These are phyloP conservation scores for Archocentrus centrarchus DNA, from an alignment of 2,113 vertebrate genomes.

Conservation along the genomic window DNA sequence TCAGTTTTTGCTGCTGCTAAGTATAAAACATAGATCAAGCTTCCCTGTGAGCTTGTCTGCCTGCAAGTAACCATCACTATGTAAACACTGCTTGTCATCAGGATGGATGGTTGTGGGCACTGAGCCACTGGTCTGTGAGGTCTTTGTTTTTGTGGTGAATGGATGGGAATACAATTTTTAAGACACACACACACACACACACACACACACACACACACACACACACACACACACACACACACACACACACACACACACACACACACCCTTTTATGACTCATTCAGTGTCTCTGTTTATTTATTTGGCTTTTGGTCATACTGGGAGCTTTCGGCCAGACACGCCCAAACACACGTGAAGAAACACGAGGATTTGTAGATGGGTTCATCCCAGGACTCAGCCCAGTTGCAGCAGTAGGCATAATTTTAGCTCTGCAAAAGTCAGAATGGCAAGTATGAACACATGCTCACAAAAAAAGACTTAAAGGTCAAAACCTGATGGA, in stretches of 20 bases:
- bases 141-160: conserved; percentile 65
- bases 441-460: not conserved
- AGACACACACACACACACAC: conserved; percentile 30
- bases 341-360: conserved; percentile 35
- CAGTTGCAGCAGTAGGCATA: conserved; percentile 13
- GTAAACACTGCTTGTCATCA: conserved; percentile 57
- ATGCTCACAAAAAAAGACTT: not conserved
- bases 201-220: conserved; percentile 22
- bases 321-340: conserved; percentile 31
- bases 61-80: conserved; percentile 51
- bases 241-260: not conserved
- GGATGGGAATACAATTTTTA: conserved; percentile 35
- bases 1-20: conserved; percentile 15
- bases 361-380: conserved; percentile 27
- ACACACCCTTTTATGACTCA: conserved; percentile 67
- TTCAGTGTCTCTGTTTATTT: conserved; percentile 52
- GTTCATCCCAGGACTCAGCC: conserved; percentile 30
- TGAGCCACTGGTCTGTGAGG: conserved; percentile 48
- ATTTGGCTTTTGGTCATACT: conserved; percentile 3
- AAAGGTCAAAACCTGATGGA: not conserved
- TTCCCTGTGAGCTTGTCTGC: conserved; percentile 21
- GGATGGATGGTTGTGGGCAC: conserved; percentile 46
- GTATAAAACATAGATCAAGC: conserved; percentile 41
- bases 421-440: conserved; percentile 19
- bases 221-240: conserved; percentile 27